Percentiles rank a stretch among this genome's conserved stretches.
Evolutionary conservation across 2,797 vertebrate genomes (phyloP).

Genomic region (Enteromius mattozi): DNA sequence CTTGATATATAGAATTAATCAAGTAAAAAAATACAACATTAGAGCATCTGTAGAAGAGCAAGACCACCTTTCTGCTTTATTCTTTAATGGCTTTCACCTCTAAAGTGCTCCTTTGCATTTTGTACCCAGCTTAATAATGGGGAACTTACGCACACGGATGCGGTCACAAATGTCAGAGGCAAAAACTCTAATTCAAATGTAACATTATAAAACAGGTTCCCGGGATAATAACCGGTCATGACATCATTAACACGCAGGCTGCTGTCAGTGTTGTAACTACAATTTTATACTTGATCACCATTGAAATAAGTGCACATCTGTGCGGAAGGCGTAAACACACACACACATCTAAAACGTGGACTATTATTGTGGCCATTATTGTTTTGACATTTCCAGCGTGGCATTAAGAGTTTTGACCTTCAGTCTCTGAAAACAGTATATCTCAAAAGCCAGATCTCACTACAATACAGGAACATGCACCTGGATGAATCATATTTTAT

Average conservation of each 20-base stretch:
- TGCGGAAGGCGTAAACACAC: constrained; percentile 52
- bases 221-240: background rate
- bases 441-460: constrained; percentile 48
- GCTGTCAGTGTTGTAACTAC: constrained; percentile 41
- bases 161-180: constrained; percentile 16
- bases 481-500: constrained; percentile 35
- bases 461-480: constrained; percentile 52
- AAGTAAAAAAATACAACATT: constrained; percentile 31
- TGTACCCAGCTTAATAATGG: background rate
- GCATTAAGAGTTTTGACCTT: constrained; percentile 61
- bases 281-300: constrained; percentile 59
- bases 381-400: constrained; percentile 64
- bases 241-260: background rate
- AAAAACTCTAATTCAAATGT: constrained; percentile 8
- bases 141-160: background rate
- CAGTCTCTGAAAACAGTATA: constrained; percentile 42
- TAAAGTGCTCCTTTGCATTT: constrained; percentile 20
- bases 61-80: constrained; percentile 50
- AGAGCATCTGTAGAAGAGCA: constrained; percentile 1
- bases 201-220: background rate
- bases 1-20: constrained; percentile 60
- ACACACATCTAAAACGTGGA: constrained; percentile 49
- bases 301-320: constrained; percentile 66
- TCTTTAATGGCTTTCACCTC: constrained; percentile 35
- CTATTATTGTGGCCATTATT: constrained; percentile 60